These are phyloP conservation scores for Lepidurus apus DNA, from an alignment of 1,140 invertebrate species.

Conservation along the genomic window DNA sequence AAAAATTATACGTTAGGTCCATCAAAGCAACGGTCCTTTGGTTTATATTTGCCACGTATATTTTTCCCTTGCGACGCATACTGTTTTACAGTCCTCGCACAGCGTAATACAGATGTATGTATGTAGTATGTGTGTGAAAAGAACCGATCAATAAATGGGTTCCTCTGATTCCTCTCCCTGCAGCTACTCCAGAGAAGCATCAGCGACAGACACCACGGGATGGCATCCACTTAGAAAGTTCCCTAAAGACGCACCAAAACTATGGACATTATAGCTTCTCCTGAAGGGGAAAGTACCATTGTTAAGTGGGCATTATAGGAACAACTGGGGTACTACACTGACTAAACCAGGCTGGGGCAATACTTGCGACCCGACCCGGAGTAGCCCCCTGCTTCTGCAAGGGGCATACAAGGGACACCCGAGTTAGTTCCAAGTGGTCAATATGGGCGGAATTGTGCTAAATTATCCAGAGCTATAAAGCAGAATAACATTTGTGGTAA, in stretches of 20 bases:
- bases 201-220: neutral
- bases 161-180: neutral
- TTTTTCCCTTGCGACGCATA: no score
- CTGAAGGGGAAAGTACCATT: neutral
- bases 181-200: neutral
- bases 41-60: no score
- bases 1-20: no score
- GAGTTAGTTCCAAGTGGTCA: no score
- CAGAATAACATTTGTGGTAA: no score
- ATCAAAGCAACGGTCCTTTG: no score
- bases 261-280: neutral
- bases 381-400: no score
- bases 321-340: neutral
- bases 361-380: no score
- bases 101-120: neutral
- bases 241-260: neutral
- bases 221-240: neutral
- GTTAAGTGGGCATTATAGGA: neutral
- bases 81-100: no score
- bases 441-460: no score
- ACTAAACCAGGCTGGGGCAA: neutral
- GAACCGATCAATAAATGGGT: slow-evolving; percentile 10
- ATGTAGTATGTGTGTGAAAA: neutral
- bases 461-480: no score
- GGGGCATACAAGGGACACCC: no score